These are phyloP conservation scores for Panonychus citri DNA, from an alignment of 1,140 invertebrate genomes.

Conservation along the genomic window DNA sequence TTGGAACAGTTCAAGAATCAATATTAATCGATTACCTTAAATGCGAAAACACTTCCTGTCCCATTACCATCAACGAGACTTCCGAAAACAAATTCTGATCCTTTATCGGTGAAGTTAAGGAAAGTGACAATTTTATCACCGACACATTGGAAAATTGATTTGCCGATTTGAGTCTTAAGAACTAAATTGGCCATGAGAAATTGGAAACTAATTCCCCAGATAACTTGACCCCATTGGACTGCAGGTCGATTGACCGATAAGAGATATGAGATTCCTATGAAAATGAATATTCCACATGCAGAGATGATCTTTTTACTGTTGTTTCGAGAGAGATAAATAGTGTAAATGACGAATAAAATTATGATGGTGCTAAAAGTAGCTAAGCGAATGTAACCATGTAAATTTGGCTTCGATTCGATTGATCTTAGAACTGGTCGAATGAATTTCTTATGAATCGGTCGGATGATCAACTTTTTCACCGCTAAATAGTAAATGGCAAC, in stretches of 20 bases:
- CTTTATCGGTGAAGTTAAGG: conserved; percentile 45
- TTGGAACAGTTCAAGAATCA: no score
- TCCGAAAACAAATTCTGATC: conserved; percentile 65
- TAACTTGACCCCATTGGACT: conserved; percentile 49
- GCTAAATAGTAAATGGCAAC: conserved; percentile 37
- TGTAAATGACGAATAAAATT: conserved; percentile 28
- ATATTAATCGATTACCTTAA: conserved; percentile 41
- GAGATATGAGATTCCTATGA: conserved; percentile 20
- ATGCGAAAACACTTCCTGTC: conserved; percentile 39
- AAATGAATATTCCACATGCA: conserved; percentile 18
- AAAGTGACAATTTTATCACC: conserved; percentile 47
- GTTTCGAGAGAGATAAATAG: conserved; percentile 32
- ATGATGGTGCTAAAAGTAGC: conserved; percentile 27
- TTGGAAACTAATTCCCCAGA: conserved; percentile 57
- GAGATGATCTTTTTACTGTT: conserved; percentile 30
- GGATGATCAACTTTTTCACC: conserved; percentile 32
- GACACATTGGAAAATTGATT: conserved; percentile 48
- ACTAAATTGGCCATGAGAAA: conserved; percentile 62
- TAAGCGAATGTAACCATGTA: background rate
- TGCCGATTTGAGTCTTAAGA: conserved; percentile 54
- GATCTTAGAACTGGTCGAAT: background rate
- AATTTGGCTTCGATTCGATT: background rate
- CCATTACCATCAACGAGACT: conserved; percentile 32
- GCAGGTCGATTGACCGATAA: conserved; percentile 21
- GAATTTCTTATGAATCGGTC: conserved; percentile 1